Evolutionary conservation across 2,888 invertebrate genomes (phyloP).

Genomic region (Alloscopus bannaensis): DNA sequence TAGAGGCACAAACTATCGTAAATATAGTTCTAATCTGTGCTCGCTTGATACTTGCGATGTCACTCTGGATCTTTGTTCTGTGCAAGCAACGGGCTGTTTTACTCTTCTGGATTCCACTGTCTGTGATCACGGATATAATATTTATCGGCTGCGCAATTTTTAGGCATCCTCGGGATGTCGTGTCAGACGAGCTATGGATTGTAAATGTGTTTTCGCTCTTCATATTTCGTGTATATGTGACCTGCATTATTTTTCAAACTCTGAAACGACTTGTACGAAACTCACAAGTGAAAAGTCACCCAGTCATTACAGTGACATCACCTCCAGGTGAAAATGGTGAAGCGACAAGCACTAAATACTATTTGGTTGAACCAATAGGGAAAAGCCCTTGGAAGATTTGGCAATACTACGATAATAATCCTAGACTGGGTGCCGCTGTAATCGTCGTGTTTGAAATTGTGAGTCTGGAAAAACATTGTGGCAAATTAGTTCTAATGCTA

Average conservation of each 20-base stretch:
- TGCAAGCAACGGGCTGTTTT: conserved; percentile 49
- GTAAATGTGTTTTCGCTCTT: conserved; percentile 51
- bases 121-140: conserved; percentile 55
- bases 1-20: conserved; percentile 39
- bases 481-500: neutral
- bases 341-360: conserved; percentile 33
- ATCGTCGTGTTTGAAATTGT: conserved; percentile 61
- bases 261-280: conserved; percentile 52
- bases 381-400: conserved; percentile 33
- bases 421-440: conserved; percentile 56
- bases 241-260: conserved; percentile 53
- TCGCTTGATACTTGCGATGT: conserved; percentile 37
- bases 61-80: conserved; percentile 61
- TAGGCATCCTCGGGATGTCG: conserved; percentile 42
- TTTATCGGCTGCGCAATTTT: conserved; percentile 46
- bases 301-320: neutral
- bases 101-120: conserved; percentile 62
- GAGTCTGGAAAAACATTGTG: neutral
- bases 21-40: conserved; percentile 39
- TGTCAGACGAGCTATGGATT: conserved; percentile 66
- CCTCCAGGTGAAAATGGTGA: conserved; percentile 10
- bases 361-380: conserved; percentile 60
- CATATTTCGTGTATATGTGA: conserved; percentile 58
- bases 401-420: conserved; percentile 53
- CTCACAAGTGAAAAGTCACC: conserved; percentile 20